These are phyloP conservation scores for Agonum fuliginosum DNA, from an alignment of 2,888 invertebrate genomes.

Conservation along the genomic window DNA sequence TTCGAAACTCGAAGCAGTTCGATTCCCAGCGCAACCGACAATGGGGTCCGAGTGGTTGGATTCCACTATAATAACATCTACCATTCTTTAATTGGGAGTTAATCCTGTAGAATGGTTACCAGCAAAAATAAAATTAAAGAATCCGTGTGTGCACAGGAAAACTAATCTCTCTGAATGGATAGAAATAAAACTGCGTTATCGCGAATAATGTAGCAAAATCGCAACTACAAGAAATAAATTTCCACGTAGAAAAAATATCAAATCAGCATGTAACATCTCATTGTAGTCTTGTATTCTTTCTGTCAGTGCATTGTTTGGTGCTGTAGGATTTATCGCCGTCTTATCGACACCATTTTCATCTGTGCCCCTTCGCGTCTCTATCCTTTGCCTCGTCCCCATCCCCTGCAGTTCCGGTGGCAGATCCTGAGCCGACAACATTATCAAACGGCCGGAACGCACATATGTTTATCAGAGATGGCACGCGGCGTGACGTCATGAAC, in stretches of 20 bases:
- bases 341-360: conserved; percentile 57
- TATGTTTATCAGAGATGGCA: conserved; percentile 56
- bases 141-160: too few species aligned
- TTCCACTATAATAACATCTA: too few species aligned
- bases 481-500: conserved; percentile 26
- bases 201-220: background rate
- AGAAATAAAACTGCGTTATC: background rate
- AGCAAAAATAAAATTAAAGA: too few species aligned
- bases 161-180: too few species aligned
- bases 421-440: conserved; percentile 51
- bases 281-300: conserved; percentile 53
- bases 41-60: too few species aligned
- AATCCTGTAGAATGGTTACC: too few species aligned
- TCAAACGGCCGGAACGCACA: conserved; percentile 55
- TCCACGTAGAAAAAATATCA: conserved; percentile 14
- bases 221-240: conserved; percentile 5
- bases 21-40: too few species aligned
- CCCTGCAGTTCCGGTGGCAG: conserved; percentile 33
- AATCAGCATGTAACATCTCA: conserved; percentile 48
- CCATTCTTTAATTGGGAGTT: too few species aligned
- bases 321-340: conserved; percentile 49
- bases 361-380: background rate
- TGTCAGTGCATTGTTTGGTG: conserved; percentile 56
- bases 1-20: too few species aligned
- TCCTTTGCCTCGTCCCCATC: background rate